Conservation (phyloP, 2,888 invertebrate genomes). For the Rapana venosa region DNA sequence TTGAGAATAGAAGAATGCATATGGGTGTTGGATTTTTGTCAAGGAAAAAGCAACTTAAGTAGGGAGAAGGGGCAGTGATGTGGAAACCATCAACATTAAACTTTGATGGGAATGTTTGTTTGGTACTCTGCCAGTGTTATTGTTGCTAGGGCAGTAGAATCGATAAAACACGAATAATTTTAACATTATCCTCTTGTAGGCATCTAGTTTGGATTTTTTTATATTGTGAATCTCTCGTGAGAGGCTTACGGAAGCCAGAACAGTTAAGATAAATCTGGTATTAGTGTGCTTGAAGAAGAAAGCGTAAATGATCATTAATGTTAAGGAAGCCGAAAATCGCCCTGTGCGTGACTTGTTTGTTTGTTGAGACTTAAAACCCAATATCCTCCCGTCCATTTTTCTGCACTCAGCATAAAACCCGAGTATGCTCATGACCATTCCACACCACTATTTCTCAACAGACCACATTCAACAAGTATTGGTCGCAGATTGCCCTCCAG, state of each 20-base stretch:
- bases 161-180: background rate
- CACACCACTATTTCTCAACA: too few species aligned
- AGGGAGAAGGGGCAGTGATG: background rate
- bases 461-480: background rate
- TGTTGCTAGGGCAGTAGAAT: background rate
- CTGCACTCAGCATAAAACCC: background rate
- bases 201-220: background rate
- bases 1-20: background rate
- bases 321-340: background rate
- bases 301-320: background rate
- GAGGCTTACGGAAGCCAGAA: background rate
- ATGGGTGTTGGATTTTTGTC: background rate
- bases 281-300: too few species aligned
- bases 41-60: background rate
- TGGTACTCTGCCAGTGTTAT: background rate
- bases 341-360: background rate
- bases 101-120: background rate
- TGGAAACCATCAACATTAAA: too few species aligned
- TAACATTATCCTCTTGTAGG: background rate
- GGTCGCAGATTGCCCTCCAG: conserved; percentile 1
- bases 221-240: background rate
- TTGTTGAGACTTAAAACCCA: background rate
- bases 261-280: too few species aligned
- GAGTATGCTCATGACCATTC: background rate
- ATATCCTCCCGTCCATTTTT: background rate